These are phyloP conservation scores for Darevskia mixta DNA, from an alignment of 2,797 vertebrate species.

Conservation along the genomic window DNA sequence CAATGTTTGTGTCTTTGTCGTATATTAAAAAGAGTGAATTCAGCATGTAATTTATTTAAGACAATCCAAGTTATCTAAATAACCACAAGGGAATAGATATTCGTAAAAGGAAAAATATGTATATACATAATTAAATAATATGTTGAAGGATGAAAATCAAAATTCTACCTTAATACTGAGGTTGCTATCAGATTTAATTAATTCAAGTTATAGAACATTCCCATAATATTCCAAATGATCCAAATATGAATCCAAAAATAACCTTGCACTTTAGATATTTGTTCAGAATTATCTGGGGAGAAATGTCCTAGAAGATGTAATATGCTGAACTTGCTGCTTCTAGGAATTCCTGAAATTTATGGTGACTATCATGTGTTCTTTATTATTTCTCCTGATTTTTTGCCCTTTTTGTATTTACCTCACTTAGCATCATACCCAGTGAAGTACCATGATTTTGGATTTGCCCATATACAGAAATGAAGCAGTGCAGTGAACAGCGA, in stretches of 20 bases:
- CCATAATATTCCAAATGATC: not conserved
- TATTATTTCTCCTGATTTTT: not conserved
- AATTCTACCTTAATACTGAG: not conserved
- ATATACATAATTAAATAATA: not conserved
- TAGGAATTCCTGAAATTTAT: not conserved
- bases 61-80: not conserved
- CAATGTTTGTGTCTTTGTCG: not conserved
- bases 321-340: too few relatives aligned
- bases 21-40: not conserved
- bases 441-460: not conserved
- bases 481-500: not conserved
- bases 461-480: not conserved
- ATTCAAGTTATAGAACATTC: not conserved
- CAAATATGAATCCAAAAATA: not conserved
- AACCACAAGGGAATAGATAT: too few relatives aligned
- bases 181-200: not conserved
- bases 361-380: not conserved
- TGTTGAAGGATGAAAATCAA: not conserved
- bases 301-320: too few relatives aligned
- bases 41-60: not conserved
- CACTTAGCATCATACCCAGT: not conserved
- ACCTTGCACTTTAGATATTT: too few relatives aligned
- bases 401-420: not conserved
- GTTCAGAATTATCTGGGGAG: too few relatives aligned
- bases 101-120: too few relatives aligned